A percentile compares a stretch with the other conserved stretches of the same genome.
Conservation (phyloP, 1,140 invertebrate genomes). For the Phocides pigmalion region DNA sequence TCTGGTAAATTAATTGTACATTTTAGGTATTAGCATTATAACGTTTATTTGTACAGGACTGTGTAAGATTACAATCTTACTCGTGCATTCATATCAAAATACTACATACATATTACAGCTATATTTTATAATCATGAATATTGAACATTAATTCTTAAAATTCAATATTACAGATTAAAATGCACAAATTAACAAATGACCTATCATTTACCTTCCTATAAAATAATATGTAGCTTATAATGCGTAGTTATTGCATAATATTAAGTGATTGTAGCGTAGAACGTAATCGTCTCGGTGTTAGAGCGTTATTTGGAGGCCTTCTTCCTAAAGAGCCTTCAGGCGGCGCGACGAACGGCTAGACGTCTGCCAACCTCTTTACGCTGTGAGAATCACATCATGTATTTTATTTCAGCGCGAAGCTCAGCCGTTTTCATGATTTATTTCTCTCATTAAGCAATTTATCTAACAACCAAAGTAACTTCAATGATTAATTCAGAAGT, state of each 20-base stretch:
- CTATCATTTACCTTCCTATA: too few species aligned
- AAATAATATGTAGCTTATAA: too few species aligned
- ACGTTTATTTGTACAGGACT: too few species aligned
- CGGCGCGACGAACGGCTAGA: constrained; percentile 71
- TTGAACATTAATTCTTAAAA: too few species aligned
- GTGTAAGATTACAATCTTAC: too few species aligned
- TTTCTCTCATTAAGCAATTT: neutral
- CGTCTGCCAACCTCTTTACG: constrained; percentile 65
- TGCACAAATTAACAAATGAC: too few species aligned
- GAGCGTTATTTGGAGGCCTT: constrained; percentile 51
- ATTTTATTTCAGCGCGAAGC: constrained; percentile 44
- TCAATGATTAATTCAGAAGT: neutral
- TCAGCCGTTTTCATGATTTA: constrained; percentile 24
- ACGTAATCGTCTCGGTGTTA: neutral
- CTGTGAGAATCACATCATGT: constrained; percentile 51
- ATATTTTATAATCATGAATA: too few species aligned
- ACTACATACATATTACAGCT: too few species aligned
- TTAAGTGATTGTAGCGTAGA: neutral
- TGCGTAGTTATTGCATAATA: neutral
- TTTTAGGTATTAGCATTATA: too few species aligned
- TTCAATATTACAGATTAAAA: too few species aligned
- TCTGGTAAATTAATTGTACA: too few species aligned
- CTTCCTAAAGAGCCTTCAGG: constrained; percentile 75
- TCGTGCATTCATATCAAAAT: too few species aligned
- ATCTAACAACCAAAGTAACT: neutral